Conservation (phyloP, 2,888 invertebrate genomes). For the Deilephila porcellus region DNA sequence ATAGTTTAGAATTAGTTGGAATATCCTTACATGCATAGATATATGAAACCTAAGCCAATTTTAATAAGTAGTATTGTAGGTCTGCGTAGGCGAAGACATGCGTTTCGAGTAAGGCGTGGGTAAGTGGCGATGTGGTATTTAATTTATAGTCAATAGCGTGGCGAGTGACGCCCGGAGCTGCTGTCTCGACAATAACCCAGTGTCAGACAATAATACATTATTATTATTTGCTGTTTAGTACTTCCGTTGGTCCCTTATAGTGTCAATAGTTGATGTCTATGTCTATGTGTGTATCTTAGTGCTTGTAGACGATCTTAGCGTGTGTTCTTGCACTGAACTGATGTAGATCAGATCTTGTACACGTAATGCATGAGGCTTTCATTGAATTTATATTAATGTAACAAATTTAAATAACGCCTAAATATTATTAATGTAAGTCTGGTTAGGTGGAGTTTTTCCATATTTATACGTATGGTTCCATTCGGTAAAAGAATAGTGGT, state of each 20-base stretch:
- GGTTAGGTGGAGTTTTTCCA: slow-evolving; percentile 17
- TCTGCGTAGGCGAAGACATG: background rate
- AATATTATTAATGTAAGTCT: slow-evolving; percentile 26
- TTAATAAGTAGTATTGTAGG: background rate
- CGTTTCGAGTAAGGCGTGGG: background rate
- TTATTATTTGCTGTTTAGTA: slow-evolving; percentile 74
- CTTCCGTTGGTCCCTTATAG: slow-evolving; percentile 59
- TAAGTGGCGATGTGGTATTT: slow-evolving; percentile 24
- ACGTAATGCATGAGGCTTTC: slow-evolving; percentile 22
- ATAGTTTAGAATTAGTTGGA: background rate
- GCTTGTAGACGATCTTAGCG: slow-evolving; percentile 41
- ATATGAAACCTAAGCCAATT: background rate
- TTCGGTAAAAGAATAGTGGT: slow-evolving; percentile 3
- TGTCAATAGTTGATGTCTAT: slow-evolving; percentile 38
- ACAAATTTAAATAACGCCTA: slow-evolving; percentile 19
- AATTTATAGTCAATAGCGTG: slow-evolving; percentile 71
- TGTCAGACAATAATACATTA: slow-evolving; percentile 84
- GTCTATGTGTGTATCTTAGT: slow-evolving; percentile 35
- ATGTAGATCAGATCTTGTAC: slow-evolving; percentile 1
- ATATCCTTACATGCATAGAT: background rate
- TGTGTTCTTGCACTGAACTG: slow-evolving; percentile 30
- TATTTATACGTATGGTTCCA: background rate
- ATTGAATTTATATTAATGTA: slow-evolving; percentile 23
- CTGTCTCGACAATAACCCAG: slow-evolving; percentile 85
- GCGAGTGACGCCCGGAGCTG: slow-evolving; percentile 71